These are phyloP conservation scores for Cheilosia variabilis DNA, from an alignment of 2,888 invertebrate species.

Conservation along the genomic window DNA sequence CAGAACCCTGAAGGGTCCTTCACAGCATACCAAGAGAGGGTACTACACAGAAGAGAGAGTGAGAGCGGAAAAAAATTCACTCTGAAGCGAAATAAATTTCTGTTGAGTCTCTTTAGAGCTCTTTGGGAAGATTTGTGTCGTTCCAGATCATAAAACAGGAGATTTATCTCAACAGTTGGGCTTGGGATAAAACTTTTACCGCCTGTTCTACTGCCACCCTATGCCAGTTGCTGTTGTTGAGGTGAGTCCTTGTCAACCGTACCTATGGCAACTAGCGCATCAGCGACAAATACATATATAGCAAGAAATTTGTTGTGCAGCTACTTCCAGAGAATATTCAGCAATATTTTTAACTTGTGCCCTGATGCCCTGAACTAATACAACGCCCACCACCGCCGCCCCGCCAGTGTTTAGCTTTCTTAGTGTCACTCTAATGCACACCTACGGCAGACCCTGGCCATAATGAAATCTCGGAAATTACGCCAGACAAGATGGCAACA, in stretches of 20 bases:
- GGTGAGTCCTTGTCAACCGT: constrained; percentile 63
- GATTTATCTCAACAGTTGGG: constrained; percentile 75
- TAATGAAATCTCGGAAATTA: constrained; percentile 74
- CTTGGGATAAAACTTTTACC: constrained; percentile 70
- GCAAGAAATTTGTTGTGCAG: constrained; percentile 52
- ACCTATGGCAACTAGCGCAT: constrained; percentile 49
- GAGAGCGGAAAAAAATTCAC: constrained; percentile 38
- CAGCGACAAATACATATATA: constrained; percentile 43
- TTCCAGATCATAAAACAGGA: constrained; percentile 76
- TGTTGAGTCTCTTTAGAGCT: constrained; percentile 75
- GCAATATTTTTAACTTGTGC: constrained; percentile 67
- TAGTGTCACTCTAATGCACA: constrained; percentile 72
- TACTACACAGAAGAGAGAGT: constrained; percentile 13
- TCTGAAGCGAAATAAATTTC: constrained; percentile 74
- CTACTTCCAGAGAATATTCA: constrained; percentile 58
- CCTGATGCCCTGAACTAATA: constrained; percentile 46
- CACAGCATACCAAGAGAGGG: constrained; percentile 34
- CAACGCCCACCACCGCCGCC: constrained; percentile 32
- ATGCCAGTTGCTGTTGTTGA: constrained; percentile 22
- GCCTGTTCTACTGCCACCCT: constrained; percentile 28
- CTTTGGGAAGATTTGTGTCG: constrained; percentile 75
- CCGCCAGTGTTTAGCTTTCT: constrained; percentile 63
- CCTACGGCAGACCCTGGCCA: constrained; percentile 57
- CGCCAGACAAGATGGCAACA: constrained; percentile 73
- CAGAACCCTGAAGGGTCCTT: constrained; percentile 52